phyloP scores from a whole-genome alignment of 2,113 vertebrate genomes.

The Phasianus colchicus region DNA sequence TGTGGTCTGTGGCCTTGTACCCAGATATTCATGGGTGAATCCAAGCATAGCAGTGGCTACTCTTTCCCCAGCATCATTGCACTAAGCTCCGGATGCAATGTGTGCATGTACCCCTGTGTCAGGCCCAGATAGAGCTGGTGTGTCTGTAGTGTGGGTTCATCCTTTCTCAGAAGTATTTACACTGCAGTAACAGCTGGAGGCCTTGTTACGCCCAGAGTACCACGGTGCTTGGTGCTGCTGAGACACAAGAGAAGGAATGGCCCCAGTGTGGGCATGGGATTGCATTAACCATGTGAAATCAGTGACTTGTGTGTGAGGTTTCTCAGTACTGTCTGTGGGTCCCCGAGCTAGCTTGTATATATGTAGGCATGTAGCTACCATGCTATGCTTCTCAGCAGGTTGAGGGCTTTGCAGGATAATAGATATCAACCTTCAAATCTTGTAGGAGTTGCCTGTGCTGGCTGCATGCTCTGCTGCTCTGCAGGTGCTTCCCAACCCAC shows the following conservation, averaged over 20 bases:
- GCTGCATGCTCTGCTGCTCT: accelerated
- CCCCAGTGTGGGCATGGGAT: accelerated
- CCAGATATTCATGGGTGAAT: background rate
- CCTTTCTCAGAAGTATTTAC: background rate
- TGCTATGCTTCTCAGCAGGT: background rate
- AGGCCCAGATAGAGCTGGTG: background rate
- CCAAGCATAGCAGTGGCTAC: accelerated
- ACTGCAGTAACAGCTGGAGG: background rate
- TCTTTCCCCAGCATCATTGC: background rate
- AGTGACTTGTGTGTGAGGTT: accelerated
- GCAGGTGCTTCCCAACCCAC: accelerated
- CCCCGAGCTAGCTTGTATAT: background rate
- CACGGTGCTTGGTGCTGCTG: accelerated
- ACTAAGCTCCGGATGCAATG: accelerated
- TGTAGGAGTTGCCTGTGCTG: background rate
- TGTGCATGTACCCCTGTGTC: accelerated
- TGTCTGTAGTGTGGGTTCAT: background rate
- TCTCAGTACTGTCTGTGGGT: accelerated
- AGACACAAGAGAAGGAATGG: accelerated
- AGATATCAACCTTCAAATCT: background rate
- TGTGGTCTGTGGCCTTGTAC: background rate
- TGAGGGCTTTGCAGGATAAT: background rate
- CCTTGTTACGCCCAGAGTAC: accelerated
- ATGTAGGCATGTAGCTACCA: background rate
- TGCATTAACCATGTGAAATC: accelerated